Percentiles rank a stretch among this genome's conserved stretches.
Evolutionary conservation across 2,888 invertebrate species (phyloP).

Genomic region (Hermodice carunculata): DNA sequence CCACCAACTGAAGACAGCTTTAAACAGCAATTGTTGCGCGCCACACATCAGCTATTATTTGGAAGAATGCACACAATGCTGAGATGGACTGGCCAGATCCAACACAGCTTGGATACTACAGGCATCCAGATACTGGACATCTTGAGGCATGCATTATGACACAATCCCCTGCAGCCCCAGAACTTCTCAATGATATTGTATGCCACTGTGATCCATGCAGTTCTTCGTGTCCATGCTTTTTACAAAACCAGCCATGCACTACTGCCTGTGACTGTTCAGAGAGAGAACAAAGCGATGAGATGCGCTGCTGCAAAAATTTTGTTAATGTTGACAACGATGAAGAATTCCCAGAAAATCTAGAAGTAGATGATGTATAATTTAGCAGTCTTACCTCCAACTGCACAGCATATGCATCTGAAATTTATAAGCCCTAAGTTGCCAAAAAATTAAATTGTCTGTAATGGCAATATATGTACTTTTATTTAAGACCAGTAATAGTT

Average conservation of each 20-base stretch:
- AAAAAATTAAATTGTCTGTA: too few relatives aligned
- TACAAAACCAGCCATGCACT: not conserved
- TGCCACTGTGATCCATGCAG: not conserved
- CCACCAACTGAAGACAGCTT: conserved; percentile 1
- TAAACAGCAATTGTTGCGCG: not conserved
- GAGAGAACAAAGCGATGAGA: too few relatives aligned
- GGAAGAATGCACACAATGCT: not conserved
- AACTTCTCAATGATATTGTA: not conserved
- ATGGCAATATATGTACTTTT: too few relatives aligned
- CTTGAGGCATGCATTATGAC: not conserved
- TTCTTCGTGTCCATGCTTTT: not conserved
- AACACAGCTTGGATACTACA: not conserved
- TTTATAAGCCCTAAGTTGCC: too few relatives aligned
- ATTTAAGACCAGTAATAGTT: too few relatives aligned
- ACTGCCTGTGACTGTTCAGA: not conserved
- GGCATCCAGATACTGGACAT: not conserved
- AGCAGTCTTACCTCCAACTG: too few relatives aligned
- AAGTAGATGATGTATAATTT: too few relatives aligned
- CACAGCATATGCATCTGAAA: too few relatives aligned
- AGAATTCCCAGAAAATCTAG: too few relatives aligned
- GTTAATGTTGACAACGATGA: too few relatives aligned
- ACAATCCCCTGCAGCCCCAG: not conserved
- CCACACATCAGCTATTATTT: not conserved
- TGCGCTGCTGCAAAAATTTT: too few relatives aligned
- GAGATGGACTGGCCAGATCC: not conserved